Conservation (phyloP, 37 sponge, comb jelly and placozoan genomes). For the Axinella damicornis region DNA sequence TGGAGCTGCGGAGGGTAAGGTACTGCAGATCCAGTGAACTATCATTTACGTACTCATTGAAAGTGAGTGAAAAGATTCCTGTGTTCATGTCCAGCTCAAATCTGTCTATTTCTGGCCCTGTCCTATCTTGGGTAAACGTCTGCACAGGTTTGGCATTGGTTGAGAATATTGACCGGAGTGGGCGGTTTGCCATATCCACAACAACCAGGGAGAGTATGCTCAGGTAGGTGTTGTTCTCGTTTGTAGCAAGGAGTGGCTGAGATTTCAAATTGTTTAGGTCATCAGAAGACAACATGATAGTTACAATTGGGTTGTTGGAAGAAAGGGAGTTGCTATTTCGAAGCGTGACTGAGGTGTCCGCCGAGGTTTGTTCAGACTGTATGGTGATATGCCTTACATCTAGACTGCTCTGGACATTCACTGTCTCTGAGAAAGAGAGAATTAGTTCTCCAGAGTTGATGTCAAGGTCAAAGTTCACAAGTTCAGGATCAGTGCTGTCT, state of each 20-base stretch:
- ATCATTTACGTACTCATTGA: conserved; percentile 64
- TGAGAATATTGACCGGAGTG: conserved; percentile 34
- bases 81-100: conserved; percentile 73
- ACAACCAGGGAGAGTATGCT: conserved; percentile 47
- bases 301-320: conserved; percentile 29
- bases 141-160: conserved; percentile 47
- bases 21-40: conserved; percentile 56
- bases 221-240: conserved; percentile 62
- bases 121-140: conserved; percentile 54
- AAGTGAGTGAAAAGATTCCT: conserved; percentile 70
- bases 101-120: conserved; percentile 51
- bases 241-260: conserved; percentile 54
- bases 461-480: conserved; percentile 76
- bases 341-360: conserved; percentile 1
- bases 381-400: conserved; percentile 48
- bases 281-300: conserved; percentile 36
- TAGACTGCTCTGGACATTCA: conserved; percentile 55
- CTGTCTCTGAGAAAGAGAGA: conserved; percentile 87
- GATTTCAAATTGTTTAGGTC: conserved; percentile 85
- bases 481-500: conserved; percentile 71
- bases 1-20: conserved; percentile 47
- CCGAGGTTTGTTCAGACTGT: conserved; percentile 29
- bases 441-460: conserved; percentile 67
- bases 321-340: conserved; percentile 2
- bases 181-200: conserved; percentile 70